Conservation (phyloP, 2,797 vertebrate genomes). For the Enteromius radiatus region DNA sequence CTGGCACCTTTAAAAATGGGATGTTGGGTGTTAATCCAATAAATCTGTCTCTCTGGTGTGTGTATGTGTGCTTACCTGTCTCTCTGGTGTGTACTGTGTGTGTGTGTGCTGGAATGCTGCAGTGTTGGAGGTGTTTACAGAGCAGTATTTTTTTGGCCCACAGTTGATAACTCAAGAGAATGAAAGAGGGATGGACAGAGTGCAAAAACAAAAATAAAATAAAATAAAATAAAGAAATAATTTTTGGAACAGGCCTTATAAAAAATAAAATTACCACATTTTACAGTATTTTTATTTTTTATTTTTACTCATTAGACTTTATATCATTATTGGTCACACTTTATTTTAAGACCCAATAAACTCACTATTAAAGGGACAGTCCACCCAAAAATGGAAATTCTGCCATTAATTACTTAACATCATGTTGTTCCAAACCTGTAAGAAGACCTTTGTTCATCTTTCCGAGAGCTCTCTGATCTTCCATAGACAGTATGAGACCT, state of each 20-base stretch:
- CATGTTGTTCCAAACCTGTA: neutral
- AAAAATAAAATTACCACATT: no score
- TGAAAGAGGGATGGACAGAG: neutral
- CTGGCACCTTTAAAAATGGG: constrained; percentile 72
- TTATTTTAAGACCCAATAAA: neutral
- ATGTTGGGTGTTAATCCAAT: constrained; percentile 67
- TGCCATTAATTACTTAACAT: neutral
- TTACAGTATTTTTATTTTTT: neutral
- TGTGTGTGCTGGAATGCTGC: constrained; percentile 72
- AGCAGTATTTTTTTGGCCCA: constrained; percentile 80
- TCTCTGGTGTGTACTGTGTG: constrained; percentile 49
- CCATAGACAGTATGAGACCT: no score
- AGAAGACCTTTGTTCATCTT: neutral
- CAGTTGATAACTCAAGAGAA: constrained; percentile 72
- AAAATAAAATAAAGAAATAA: no score
- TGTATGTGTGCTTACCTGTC: constrained; percentile 49
- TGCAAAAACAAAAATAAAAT: no score
- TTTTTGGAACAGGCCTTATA: neutral
- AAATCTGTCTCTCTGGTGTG: constrained; percentile 53
- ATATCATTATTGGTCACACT: neutral
- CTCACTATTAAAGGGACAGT: neutral
- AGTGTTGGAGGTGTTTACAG: constrained; percentile 75
- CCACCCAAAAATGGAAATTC: neutral
- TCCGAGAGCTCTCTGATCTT: no score
- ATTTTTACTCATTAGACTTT: neutral